A percentile compares a stretch with the other conserved stretches of the same genome.
Evolutionary conservation across 1,140 invertebrate species (phyloP).

Genomic region (Trichomalopsis sarcophagae): DNA sequence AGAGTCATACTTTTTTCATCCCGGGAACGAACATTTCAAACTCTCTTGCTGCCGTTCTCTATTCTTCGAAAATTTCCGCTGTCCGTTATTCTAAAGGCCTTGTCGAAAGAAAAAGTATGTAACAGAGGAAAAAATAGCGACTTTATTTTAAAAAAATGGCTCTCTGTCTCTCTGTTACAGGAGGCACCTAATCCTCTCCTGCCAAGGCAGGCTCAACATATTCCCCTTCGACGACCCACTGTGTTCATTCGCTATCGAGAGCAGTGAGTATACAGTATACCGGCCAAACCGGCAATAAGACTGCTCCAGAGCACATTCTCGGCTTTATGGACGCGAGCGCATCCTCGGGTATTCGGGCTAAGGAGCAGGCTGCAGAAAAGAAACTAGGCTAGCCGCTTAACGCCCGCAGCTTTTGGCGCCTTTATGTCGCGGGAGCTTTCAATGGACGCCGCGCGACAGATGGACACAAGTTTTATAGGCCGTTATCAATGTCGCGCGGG

Average conservation of each 20-base stretch:
- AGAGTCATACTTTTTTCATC: too few relatives aligned
- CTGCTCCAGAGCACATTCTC: background rate
- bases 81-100: too few relatives aligned
- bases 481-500: background rate
- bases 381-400: background rate
- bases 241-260: constrained; percentile 96
- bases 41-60: too few relatives aligned
- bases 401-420: background rate
- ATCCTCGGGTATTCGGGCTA: background rate
- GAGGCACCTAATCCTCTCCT: constrained; percentile 92
- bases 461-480: background rate
- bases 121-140: too few relatives aligned
- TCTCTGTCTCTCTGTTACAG: constrained; percentile 72
- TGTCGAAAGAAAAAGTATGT: too few relatives aligned
- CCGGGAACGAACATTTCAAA: too few relatives aligned
- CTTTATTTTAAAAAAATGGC: background rate
- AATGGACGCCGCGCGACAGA: background rate
- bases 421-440: background rate
- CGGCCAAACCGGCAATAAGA: background rate
- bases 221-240: constrained; percentile 96
- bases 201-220: constrained; percentile 93
- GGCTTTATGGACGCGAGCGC: background rate
- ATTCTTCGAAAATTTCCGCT: too few relatives aligned
- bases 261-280: constrained; percentile 84
- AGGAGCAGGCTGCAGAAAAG: background rate